phyloP scores from a whole-genome alignment of 2,113 vertebrate species.

The Callorhinus ursinus region DNA sequence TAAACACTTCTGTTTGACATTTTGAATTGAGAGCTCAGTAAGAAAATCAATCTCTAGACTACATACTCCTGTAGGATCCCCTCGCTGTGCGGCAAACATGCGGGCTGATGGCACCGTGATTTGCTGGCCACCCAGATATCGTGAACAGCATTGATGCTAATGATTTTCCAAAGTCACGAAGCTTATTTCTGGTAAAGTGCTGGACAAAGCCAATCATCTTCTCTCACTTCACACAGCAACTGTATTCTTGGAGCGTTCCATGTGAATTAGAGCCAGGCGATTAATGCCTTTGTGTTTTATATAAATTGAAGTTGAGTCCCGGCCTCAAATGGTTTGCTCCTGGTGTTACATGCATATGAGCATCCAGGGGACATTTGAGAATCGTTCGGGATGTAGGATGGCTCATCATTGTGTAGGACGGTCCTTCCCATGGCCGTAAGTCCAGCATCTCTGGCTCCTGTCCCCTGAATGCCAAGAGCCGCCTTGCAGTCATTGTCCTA shows the following conservation, averaged over 20 bases:
- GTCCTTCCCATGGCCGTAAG: not conserved
- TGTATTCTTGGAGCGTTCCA: not conserved
- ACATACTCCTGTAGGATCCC: not conserved
- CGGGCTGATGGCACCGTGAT: not conserved
- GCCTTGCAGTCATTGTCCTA: not conserved
- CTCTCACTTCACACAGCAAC: not conserved
- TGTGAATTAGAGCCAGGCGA: not conserved
- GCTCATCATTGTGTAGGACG: not conserved
- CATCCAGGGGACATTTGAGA: not conserved
- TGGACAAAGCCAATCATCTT: not conserved
- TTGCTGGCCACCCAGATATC: no score
- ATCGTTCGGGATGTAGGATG: not conserved
- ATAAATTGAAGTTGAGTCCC: not conserved
- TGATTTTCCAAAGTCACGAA: not conserved
- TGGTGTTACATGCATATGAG: not conserved
- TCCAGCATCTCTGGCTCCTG: not conserved
- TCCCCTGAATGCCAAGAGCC: not conserved
- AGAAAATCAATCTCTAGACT: not conserved
- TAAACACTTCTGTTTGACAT: not conserved
- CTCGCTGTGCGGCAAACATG: rapidly evolving
- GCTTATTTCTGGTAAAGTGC: not conserved
- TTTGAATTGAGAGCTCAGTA: not conserved
- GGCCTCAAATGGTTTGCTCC: not conserved
- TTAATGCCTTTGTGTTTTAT: not conserved
- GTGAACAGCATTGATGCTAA: rapidly evolving